Evolutionary conservation across 2,113 vertebrate genomes (phyloP).

Genomic region (Vidua macroura): DNA sequence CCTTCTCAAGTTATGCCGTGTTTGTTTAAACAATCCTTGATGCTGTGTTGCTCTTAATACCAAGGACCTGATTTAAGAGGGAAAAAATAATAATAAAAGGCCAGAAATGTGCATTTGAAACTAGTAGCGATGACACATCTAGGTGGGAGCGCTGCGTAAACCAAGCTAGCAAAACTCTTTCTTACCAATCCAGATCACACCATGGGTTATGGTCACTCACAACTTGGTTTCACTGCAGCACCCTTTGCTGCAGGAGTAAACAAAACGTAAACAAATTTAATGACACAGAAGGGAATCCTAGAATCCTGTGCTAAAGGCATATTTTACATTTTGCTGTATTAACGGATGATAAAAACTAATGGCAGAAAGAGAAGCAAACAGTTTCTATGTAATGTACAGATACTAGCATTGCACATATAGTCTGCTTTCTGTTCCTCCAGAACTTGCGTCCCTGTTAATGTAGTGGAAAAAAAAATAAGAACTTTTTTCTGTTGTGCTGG

Average conservation of each 20-base stretch:
- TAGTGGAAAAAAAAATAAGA: conserved; percentile 82
- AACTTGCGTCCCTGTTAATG: conserved; percentile 92
- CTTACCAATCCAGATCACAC: conserved; percentile 83
- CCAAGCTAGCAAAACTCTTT: conserved; percentile 75
- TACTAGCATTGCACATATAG: conserved; percentile 97
- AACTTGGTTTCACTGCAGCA: conserved; percentile 76
- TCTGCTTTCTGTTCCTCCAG: conserved; percentile 89
- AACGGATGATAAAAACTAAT: conserved; percentile 93
- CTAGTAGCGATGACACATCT: conserved; percentile 62
- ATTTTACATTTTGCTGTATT: conserved; percentile 90
- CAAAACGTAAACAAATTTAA: conserved; percentile 68
- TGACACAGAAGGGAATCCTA: conserved; percentile 81
- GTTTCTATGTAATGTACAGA: conserved; percentile 99
- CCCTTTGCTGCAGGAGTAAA: conserved; percentile 76
- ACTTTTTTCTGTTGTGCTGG: conserved; percentile 90
- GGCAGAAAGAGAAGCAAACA: conserved; percentile 84
- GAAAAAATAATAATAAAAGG: background rate
- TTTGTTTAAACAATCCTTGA: conserved; percentile 74
- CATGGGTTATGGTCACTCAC: conserved; percentile 83
- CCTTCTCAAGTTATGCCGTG: conserved; percentile 78
- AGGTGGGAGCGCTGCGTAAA: conserved; percentile 67
- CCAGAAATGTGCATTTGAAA: conserved; percentile 68
- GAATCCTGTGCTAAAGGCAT: conserved; percentile 86
- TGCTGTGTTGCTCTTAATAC: conserved; percentile 74
- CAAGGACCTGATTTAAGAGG: conserved; percentile 76